Evolutionary conservation across 2,888 invertebrate species (phyloP), one percentile per base, ranked within the genome.

Genomic region (Acrobeloides nanus): DNA sequence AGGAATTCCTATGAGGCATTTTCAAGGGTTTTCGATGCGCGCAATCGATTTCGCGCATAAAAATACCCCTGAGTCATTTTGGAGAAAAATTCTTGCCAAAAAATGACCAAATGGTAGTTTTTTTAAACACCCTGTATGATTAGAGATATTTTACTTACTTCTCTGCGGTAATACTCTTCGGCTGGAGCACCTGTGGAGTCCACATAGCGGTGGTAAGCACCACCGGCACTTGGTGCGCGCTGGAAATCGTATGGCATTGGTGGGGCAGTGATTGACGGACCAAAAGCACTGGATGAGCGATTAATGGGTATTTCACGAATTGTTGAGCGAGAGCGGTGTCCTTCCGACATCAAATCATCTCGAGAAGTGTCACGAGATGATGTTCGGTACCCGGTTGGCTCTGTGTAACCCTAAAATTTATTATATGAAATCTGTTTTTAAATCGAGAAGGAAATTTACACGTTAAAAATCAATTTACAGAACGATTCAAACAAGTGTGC

Each of bases 301-400:
- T 68, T 62, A 26, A 62, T 52, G 47, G 71, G 71, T 38, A 71
- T 71, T 53, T 71, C 71, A 40, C 71, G 66, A 7, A 69, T 55
- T 32, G 66, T 67, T 26, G 46, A 61, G 59, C 29, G 64, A 57
- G 42, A 62, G 55, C 46, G 60, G 44, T 53, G 55, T 21, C 55
- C 54, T 38, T 62, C 66, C 32, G 62, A 59, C 46, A 68, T 57
- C 27, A 68, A 59, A 45, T 68, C 68, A 48, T 68, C 68, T 31
- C 63, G 63, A 20, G 66, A 56, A 15, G 42, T 61, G 35, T 57
- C 55, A 32, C 47, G 37, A n/a, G n/a, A n/a, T 31, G 34, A 48
- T 21, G 55, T 55, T 17, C 52, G 52, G 23, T 31, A 55, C 25
- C 53, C 51, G 32, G 21, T 42, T 20, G 44, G 32, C 29, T 58